Conservation (phyloP, 2,797 vertebrate species). For the Furcifer pardalis region DNA sequence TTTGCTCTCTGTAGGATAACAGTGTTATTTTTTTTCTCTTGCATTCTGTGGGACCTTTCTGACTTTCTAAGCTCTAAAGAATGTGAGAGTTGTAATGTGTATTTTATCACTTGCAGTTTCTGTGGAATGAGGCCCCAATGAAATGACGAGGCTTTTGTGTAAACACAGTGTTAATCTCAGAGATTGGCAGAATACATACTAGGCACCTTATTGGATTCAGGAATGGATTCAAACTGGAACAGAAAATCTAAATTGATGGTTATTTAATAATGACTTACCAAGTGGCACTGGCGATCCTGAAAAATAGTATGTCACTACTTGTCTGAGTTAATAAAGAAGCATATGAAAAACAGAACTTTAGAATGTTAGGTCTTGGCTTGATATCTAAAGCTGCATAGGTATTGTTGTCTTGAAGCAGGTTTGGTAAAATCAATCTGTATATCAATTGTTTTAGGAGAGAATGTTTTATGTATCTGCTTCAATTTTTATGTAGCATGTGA, state of each 20-base stretch:
- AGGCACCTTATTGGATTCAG: background rate
- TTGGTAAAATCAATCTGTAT: background rate
- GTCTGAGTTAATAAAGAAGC: background rate
- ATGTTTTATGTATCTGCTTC: background rate
- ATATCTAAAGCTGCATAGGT: background rate
- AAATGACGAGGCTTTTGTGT: background rate
- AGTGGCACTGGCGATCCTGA: no score
- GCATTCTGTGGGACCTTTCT: background rate
- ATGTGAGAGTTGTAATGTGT: background rate
- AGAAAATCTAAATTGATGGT: background rate
- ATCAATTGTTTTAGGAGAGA: background rate
- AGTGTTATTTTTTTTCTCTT: background rate
- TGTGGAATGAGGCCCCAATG: background rate
- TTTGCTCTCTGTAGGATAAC: conserved; percentile 18
- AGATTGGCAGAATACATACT: background rate
- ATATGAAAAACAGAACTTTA: background rate
- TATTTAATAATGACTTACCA: background rate
- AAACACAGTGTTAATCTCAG: background rate
- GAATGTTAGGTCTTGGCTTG: background rate
- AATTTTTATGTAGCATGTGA: background rate
- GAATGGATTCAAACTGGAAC: background rate
- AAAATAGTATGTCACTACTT: no score
- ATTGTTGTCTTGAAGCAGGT: background rate
- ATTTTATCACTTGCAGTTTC: background rate
- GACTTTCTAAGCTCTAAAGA: background rate